Evolutionary conservation across 1,140 invertebrate species (phyloP), one percentile per base, ranked within the genome.

Genomic region (Trichoplusia ni): DNA sequence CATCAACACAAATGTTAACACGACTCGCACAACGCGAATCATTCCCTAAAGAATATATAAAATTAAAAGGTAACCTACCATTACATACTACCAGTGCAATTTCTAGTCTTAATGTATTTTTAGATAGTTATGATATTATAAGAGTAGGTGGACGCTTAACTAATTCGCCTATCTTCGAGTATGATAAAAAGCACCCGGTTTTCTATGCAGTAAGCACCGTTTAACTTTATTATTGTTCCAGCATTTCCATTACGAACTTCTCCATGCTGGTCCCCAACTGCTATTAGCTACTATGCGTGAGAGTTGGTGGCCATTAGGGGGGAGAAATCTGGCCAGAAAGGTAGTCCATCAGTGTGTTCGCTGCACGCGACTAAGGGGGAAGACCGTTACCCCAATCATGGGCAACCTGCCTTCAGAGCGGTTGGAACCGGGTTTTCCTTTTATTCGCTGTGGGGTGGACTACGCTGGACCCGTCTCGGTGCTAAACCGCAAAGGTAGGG

Each of bases 381-480:
- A 46, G 42, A 54, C 51, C 13, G 7, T 68, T 2, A 38, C 18
- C 3, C 51, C 51, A 23, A 58, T 63, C 7, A 73, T 66, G 54
- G 63, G 66, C 4, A 68, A 70, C 37, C 38, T 74, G 38, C 67
- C 67, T 13, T 14, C 19, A 3, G 44, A 62, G 35, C 61, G 67
- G 8, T 14, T 67, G 37, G n/a, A 61, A 7, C 7, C 42, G 33
- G 46, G 61, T 9, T 75, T 58, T 58, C 68, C 65, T 4, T 71
- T 70, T 13, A 31, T 53, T 11, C 47, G 40, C 16, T 40, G 42
- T 37, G 82, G 81, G 0, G 71, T 85, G 0, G 83, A 85, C 54
- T 87, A 73, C 29, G 67, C 75, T 5, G 82, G 83, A 8, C 86
- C 84, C 0, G 67, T 80, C 4, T 13, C 67, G n/a, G 71, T 81